phyloP scores from a whole-genome alignment of 35 echinoderm and acorn worm species.

The Apostichopus parvimensis region DNA sequence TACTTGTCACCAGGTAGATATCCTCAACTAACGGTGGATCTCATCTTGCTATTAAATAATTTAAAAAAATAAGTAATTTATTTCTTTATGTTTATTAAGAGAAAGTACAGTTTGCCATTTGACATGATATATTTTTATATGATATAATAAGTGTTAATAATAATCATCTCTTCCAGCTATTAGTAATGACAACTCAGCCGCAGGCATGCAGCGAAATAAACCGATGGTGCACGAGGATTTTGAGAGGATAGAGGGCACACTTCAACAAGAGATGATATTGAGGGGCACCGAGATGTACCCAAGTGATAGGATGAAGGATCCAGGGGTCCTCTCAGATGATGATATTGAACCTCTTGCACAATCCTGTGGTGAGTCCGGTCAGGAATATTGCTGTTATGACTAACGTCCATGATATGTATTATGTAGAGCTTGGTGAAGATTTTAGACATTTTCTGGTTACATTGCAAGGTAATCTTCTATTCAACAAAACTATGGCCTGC shows the following conservation, averaged over 20 bases:
- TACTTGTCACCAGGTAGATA: slow-evolving; percentile 79
- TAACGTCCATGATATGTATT: too few species aligned
- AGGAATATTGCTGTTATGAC: too few species aligned
- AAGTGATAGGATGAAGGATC: slow-evolving; percentile 9
- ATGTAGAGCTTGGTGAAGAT: too few species aligned
- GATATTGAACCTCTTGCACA: slow-evolving; percentile 48
- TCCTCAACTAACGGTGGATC: too few species aligned
- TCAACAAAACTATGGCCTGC: too few species aligned
- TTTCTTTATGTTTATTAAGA: too few species aligned
- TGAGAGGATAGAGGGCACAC: slow-evolving; percentile 81
- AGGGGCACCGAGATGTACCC: slow-evolving; percentile 13
- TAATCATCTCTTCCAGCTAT: slow-evolving; percentile 47
- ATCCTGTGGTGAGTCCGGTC: slow-evolving; percentile 24
- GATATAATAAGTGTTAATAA: too few species aligned
- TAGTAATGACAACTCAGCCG: slow-evolving; percentile 40
- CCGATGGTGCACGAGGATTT: slow-evolving; percentile 85
- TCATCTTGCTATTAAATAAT: too few species aligned
- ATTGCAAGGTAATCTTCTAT: too few species aligned
- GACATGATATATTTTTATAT: not conserved
- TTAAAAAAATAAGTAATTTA: too few species aligned
- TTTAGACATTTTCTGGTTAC: too few species aligned
- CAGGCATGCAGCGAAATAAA: slow-evolving; percentile 77
- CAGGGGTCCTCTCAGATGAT: slow-evolving; percentile 48
- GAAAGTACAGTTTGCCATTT: not conserved
- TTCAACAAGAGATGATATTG: slow-evolving; percentile 66